Conservation (phyloP, 2,888 invertebrate species). For the Agrotis segetum region DNA sequence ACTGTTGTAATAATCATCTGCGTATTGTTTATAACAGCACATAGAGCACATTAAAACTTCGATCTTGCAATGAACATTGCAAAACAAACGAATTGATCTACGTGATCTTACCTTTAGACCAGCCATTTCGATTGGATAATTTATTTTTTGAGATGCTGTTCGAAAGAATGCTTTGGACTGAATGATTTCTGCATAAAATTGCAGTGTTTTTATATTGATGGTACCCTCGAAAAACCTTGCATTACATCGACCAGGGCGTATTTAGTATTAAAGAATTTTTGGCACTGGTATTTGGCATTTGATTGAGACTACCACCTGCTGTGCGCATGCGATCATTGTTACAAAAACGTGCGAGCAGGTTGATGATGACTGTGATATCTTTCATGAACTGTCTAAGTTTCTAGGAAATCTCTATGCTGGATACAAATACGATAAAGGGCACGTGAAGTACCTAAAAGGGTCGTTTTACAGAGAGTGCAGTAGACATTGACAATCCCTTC, state of each 20-base stretch:
- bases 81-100: constrained; percentile 22
- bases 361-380: constrained; percentile 18
- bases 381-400: constrained; percentile 10
- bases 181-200: constrained; percentile 70
- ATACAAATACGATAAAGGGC: no score
- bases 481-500: no score
- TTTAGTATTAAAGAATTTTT: constrained; percentile 59
- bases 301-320: constrained; percentile 72
- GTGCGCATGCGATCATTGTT: constrained; percentile 67
- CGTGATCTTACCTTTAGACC: constrained; percentile 67
- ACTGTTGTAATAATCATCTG: neutral
- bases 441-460: no score
- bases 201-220: constrained; percentile 76
- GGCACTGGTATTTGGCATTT: constrained; percentile 64
- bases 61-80: constrained; percentile 13
- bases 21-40: neutral
- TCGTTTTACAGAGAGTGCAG: no score
- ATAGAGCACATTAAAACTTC: neutral
- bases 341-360: constrained; percentile 52
- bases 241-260: constrained; percentile 66
- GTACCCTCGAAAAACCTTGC: constrained; percentile 71
- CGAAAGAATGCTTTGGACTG: constrained; percentile 57
- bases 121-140: constrained; percentile 47
- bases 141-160: constrained; percentile 40
- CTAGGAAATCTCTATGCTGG: no score